Evolutionary conservation across 2,797 vertebrate species (phyloP), one percentile per base, ranked within the genome.

Genomic region (Coranthus polyacanthus): DNA sequence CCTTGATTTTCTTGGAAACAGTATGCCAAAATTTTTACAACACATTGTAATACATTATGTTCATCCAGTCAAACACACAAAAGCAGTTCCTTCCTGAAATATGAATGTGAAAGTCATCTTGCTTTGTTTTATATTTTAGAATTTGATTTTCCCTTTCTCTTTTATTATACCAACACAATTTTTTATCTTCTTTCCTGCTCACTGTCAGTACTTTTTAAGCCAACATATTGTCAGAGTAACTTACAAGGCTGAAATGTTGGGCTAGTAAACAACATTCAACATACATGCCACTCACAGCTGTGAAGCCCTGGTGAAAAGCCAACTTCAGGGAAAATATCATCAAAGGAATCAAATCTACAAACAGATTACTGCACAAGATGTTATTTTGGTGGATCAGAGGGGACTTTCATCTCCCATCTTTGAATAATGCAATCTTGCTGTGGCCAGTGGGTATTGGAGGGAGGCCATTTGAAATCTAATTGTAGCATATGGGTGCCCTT

Each of bases 291-390:
- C 44, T 53, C 44, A 34, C 43, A 39, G 60, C 56, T 16, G 43
- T 6, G 12, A 22, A 7, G 57, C 54, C 43, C 62, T 70, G 49
- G 75, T 78, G 73, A 72, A 64, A 84, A 50, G 68, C 74, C 69
- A 80, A 71, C 79, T 68, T 60, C 72, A 50, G 78, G 83, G 74
- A 61, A 81, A 82, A 79, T 66, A 78, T 72, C 75, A 89, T 91
- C 83, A 87, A 86, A 87, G 83, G 69, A 82, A 81, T 77, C 78
- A 85, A 80, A 84, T 86, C 75, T 81, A 84, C 81, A 88, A 87
- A 88, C 72, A 84, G 68, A 89, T 89, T 69, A 81, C 72, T 57
- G 68, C 75, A 80, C 66, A 91, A 81, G 56, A 78, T 83, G 76
- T 79, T 84, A 76, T 86, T 82, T 82, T 78, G 59, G 70, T 76